Evolutionary conservation across 2,888 invertebrate species (phyloP).

Genomic region (Xanthostigma xanthostigma): DNA sequence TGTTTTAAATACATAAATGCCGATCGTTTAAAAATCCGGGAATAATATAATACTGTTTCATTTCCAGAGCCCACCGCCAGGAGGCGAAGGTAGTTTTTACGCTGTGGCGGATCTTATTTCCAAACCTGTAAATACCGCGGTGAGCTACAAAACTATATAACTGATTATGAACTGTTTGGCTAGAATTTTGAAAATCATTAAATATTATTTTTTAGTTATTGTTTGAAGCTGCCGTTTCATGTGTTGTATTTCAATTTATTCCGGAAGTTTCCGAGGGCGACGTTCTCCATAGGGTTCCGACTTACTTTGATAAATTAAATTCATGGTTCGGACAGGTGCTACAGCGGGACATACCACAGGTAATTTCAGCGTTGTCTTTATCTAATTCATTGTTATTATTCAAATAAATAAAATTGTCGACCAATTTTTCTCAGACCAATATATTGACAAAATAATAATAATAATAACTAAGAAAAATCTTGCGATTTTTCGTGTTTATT

Average conservation of each 20-base stretch:
- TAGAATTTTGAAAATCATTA: not conserved
- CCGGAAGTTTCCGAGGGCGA: constrained; percentile 37
- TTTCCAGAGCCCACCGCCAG: constrained; percentile 62
- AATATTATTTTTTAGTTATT: constrained; percentile 32
- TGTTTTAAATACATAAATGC: too few species aligned
- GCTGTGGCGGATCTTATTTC: constrained; percentile 44
- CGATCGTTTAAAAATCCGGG: too few species aligned
- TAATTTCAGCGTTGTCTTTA: constrained; percentile 19
- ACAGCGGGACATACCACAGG: constrained; percentile 69
- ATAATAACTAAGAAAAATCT: too few species aligned
- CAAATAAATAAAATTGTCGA: too few species aligned
- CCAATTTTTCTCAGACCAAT: too few species aligned
- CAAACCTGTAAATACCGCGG: constrained; percentile 43
- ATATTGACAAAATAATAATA: too few species aligned
- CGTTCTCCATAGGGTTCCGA: constrained; percentile 34
- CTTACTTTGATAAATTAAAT: constrained; percentile 77
- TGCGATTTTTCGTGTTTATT: too few species aligned
- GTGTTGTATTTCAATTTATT: constrained; percentile 78
- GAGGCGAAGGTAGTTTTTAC: constrained; percentile 52
- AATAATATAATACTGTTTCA: not conserved
- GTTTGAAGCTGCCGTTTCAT: constrained; percentile 65
- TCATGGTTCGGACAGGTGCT: constrained; percentile 85
- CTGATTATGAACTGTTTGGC: not conserved
- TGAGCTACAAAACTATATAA: constrained; percentile 22
- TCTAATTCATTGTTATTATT: not conserved